Conservation (phyloP, 2,888 invertebrate species). For the Eristalis arbustorum region DNA sequence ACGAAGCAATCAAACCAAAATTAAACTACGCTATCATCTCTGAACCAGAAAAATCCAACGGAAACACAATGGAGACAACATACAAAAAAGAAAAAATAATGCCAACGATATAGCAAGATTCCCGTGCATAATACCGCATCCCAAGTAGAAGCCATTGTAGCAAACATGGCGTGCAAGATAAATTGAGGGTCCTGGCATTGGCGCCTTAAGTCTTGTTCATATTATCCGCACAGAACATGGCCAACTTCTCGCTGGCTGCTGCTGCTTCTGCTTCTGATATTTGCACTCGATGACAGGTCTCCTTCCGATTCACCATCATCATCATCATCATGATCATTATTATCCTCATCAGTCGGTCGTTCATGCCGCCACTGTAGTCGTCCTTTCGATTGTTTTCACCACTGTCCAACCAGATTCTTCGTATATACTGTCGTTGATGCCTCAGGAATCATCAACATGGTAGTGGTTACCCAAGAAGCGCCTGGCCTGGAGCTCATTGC, state of each 20-base stretch:
- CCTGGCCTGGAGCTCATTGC: conserved; percentile 37
- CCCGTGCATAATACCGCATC: conserved; percentile 49
- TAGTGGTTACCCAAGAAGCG: conserved; percentile 35
- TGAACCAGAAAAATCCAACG: conserved; percentile 1
- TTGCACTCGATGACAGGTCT: conserved; percentile 62
- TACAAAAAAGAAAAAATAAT: conserved; percentile 30
- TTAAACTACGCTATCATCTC: neutral
- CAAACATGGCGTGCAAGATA: conserved; percentile 65
- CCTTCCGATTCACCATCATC: conserved; percentile 53
- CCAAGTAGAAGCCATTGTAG: conserved; percentile 48
- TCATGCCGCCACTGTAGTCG: neutral
- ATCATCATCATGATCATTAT: conserved; percentile 13
- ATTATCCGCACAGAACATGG: conserved; percentile 50
- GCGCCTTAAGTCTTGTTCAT: conserved; percentile 65
- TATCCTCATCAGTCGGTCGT: neutral
- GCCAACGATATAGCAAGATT: conserved; percentile 56
- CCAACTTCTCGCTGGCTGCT: conserved; percentile 39
- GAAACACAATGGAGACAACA: conserved; percentile 9
- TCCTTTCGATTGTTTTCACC: conserved; percentile 56
- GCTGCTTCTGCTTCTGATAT: conserved; percentile 45
- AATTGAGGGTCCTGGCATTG: conserved; percentile 65
- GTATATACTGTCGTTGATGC: conserved; percentile 21
- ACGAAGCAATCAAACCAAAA: neutral
- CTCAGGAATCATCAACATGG: conserved; percentile 37
- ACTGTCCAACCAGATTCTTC: conserved; percentile 62